These are phyloP conservation scores for Anser brachyrhynchus DNA, from an alignment of 2,113 vertebrate species.

Conservation along the genomic window DNA sequence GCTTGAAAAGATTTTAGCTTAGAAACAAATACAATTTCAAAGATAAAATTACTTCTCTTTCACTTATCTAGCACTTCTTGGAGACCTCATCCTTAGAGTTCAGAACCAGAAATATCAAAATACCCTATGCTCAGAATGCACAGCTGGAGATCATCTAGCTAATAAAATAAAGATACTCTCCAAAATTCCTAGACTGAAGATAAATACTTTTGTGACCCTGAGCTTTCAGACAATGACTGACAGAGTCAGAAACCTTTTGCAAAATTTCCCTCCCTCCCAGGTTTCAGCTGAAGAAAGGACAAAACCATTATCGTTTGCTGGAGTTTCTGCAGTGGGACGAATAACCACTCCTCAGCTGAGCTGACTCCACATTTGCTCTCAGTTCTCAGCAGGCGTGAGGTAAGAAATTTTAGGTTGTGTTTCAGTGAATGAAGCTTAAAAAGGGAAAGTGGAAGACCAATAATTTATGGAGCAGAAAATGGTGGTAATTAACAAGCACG, in stretches of 20 bases:
- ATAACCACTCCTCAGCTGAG: background rate
- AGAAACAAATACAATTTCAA: background rate
- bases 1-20: background rate
- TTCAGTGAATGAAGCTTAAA: background rate
- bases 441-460: conserved; percentile 16
- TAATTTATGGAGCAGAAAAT: conserved; percentile 13
- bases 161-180: background rate
- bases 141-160: background rate
- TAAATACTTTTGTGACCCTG: background rate
- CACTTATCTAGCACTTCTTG: background rate
- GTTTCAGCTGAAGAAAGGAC: background rate
- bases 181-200: background rate
- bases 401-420: background rate
- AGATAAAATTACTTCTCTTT: background rate
- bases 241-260: background rate
- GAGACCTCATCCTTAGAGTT: background rate
- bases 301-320: background rate
- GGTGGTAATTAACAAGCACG: conserved; percentile 5
- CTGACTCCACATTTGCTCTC: background rate
- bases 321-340: background rate
- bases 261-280: background rate
- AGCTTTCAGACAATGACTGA: background rate
- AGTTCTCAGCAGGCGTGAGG: background rate
- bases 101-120: background rate
- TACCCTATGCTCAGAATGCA: background rate